These are phyloP conservation scores for Otus scops DNA, from an alignment of 2,797 vertebrate species.

Conservation along the genomic window DNA sequence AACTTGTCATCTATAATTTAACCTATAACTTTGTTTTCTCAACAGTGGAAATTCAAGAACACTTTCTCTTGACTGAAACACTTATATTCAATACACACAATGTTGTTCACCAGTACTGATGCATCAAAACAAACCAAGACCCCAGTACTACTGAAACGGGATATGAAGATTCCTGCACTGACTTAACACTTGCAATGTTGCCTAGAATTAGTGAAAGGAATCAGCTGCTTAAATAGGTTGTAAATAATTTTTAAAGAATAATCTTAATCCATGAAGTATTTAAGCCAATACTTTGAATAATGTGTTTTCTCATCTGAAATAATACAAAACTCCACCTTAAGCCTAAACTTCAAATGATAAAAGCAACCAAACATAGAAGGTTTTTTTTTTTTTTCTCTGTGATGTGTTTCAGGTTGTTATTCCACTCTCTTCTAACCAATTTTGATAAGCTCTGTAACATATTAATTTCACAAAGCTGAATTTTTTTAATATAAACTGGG, in stretches of 20 bases:
- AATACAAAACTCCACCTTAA: not conserved
- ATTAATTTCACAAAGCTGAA: not conserved
- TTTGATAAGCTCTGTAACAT: not conserved
- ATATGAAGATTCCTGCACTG: not conserved
- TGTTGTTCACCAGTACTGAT: not conserved
- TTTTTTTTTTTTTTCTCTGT: fast-evolving
- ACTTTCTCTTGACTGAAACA: not conserved
- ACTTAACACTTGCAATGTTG: not conserved
- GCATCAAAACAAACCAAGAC: not conserved
- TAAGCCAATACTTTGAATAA: not conserved
- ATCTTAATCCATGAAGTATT: not conserved
- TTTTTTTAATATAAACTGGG: not conserved
- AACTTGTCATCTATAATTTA: not conserved
- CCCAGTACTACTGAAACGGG: not conserved
- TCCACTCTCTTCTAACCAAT: not conserved
- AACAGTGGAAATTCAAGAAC: not conserved
- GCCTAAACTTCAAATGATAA: not conserved
- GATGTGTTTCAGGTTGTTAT: not conserved
- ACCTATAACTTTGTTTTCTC: not conserved
- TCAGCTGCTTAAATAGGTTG: not conserved
- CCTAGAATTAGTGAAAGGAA: not conserved
- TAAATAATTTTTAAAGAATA: not conserved
- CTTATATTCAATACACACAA: not conserved
- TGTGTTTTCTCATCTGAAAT: not conserved
- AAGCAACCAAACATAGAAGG: not conserved